phyloP scores from a whole-genome alignment of 1,140 invertebrate genomes.

The Himalopsyche phryganea region DNA sequence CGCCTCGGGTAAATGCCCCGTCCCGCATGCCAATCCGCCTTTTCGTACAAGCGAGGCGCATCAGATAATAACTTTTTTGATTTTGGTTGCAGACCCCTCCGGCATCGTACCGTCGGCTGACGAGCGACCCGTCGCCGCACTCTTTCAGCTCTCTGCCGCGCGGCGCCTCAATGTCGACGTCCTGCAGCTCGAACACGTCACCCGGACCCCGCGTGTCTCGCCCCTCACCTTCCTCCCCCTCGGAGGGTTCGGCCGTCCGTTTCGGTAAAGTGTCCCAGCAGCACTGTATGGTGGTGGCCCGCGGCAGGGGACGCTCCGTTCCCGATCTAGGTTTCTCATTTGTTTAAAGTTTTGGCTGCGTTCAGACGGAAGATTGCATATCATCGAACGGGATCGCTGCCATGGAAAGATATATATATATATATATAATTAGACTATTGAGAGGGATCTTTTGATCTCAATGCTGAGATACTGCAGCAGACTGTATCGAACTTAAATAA shows the following conservation, averaged over 20 bases:
- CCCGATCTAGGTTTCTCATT: constrained; percentile 78
- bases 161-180: constrained; percentile 51
- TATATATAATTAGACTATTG: too few relatives aligned
- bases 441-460: too few relatives aligned
- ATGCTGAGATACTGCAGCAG: too few relatives aligned
- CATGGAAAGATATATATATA: too few relatives aligned
- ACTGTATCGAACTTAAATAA: too few relatives aligned
- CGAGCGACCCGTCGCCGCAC: constrained; percentile 56
- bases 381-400: too few relatives aligned
- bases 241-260: constrained; percentile 49
- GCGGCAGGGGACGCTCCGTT: constrained; percentile 76
- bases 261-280: constrained; percentile 38
- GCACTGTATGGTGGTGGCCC: constrained; percentile 60
- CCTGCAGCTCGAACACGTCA: neutral
- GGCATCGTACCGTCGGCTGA: constrained; percentile 62
- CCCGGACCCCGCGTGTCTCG: constrained; percentile 43
- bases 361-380: neutral
- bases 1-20: constrained; percentile 40
- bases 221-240: constrained; percentile 72
- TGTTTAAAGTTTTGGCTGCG: constrained; percentile 28
- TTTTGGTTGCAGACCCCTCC: constrained; percentile 63
- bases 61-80: neutral
- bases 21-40: too few relatives aligned
- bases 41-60: too few relatives aligned
- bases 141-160: constrained; percentile 79